Evolutionary conservation across 2,888 invertebrate genomes (phyloP).

Genomic region (Cataglyphis albicans): DNA sequence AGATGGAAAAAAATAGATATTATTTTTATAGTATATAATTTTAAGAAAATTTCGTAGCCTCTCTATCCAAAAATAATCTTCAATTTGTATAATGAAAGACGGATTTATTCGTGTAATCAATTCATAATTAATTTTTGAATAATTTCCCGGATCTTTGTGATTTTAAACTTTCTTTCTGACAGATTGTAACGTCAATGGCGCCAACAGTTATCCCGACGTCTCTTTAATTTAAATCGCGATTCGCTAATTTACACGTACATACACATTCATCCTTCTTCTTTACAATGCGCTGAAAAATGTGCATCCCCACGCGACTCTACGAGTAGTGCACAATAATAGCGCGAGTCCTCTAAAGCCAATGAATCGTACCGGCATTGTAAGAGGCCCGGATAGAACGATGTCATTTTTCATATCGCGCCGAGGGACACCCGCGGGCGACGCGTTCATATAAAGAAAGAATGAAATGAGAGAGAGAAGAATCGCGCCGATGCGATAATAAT

Average conservation of each 20-base stretch:
- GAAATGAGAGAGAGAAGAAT: slow-evolving; percentile 19
- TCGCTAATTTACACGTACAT: background rate
- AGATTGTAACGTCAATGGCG: background rate
- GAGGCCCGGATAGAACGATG: slow-evolving; percentile 7
- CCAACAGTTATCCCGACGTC: background rate
- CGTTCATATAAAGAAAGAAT: slow-evolving; percentile 10
- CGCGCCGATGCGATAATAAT: slow-evolving; percentile 33
- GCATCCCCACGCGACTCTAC: slow-evolving; percentile 25
- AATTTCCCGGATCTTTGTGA: background rate
- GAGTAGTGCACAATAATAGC: slow-evolving; percentile 48
- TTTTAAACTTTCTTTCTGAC: background rate
- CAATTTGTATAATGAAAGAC: background rate
- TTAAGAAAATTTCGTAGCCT: background rate
- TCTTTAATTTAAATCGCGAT: slow-evolving; percentile 8
- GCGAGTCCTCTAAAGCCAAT: background rate
- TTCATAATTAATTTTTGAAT: background rate
- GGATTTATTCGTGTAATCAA: background rate
- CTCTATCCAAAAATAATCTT: background rate
- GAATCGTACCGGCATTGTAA: slow-evolving; percentile 9
- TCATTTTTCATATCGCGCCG: slow-evolving; percentile 52
- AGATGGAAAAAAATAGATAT: background rate
- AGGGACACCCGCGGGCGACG: slow-evolving; percentile 39
- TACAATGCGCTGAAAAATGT: slow-evolving; percentile 29
- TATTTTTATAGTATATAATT: background rate
- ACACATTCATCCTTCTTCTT: background rate